Conservation (phyloP, 2,797 vertebrate genomes). For the Platalea minor region DNA sequence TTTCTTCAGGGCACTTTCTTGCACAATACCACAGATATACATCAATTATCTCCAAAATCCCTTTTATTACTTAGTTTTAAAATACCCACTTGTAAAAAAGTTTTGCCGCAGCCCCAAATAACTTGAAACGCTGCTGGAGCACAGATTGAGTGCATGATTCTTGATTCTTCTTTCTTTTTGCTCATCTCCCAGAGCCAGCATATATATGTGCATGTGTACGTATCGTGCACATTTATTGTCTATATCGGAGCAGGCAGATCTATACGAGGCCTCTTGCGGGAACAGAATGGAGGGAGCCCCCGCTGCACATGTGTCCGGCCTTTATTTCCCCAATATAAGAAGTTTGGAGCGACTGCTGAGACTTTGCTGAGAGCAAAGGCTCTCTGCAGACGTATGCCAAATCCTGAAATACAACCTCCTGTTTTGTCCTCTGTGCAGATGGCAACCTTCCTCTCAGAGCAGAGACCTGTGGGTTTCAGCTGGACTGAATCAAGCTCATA, state of each 20-base stretch:
- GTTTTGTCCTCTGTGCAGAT: not conserved
- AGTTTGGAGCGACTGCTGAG: accelerated
- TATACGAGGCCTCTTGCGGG: not conserved
- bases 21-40: not conserved
- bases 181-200: not conserved
- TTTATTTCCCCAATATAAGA: not conserved
- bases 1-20: constrained; percentile 44
- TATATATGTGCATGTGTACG: accelerated
- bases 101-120: not conserved
- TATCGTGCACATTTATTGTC: accelerated
- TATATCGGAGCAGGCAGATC: not conserved
- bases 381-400: not conserved
- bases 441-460: not conserved
- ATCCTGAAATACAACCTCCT: not conserved
- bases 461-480: not conserved
- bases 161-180: not conserved
- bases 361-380: not conserved
- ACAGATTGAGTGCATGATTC: not conserved
- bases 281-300: not conserved
- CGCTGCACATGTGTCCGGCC: accelerated
- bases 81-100: constrained; percentile 41
- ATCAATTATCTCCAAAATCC: constrained; percentile 38
- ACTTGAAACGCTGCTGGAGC: not conserved
- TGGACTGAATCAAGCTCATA: not conserved
- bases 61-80: constrained; percentile 52